A percentile compares a stretch with the other conserved stretches of the same genome.
Evolutionary conservation across 2,888 invertebrate species (phyloP).

Genomic region (Drymonia ruficornis): DNA sequence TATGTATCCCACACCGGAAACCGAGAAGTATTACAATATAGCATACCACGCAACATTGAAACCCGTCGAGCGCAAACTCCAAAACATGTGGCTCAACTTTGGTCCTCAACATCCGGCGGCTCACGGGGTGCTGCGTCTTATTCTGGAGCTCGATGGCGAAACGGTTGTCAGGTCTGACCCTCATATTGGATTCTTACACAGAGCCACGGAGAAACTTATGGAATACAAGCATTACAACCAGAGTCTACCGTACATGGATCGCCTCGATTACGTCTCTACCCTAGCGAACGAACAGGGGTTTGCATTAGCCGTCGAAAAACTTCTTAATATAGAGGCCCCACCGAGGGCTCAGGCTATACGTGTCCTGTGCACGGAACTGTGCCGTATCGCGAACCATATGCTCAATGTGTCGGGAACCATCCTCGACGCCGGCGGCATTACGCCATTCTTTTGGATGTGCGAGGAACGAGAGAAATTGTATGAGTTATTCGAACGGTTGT

Average conservation of each 20-base stretch:
- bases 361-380: slow-evolving; percentile 90
- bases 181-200: slow-evolving; percentile 93
- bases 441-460: slow-evolving; percentile 96
- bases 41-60: slow-evolving; percentile 57
- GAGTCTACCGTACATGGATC: slow-evolving; percentile 94
- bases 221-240: slow-evolving; percentile 95
- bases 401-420: slow-evolving; percentile 90
- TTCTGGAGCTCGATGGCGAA: slow-evolving; percentile 93
- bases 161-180: slow-evolving; percentile 91
- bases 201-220: slow-evolving; percentile 95
- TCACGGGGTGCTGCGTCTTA: slow-evolving; percentile 93
- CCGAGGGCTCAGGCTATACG: slow-evolving; percentile 92
- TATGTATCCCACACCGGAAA: slow-evolving; percentile 81
- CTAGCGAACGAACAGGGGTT: slow-evolving; percentile 93
- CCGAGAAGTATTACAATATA: slow-evolving; percentile 65
- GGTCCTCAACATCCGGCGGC: slow-evolving; percentile 97
- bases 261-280: slow-evolving; percentile 94
- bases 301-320: slow-evolving; percentile 92
- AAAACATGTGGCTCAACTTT: slow-evolving; percentile 91
- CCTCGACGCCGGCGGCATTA: slow-evolving; percentile 93
- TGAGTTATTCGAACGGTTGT: slow-evolving; percentile 93
- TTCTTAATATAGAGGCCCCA: slow-evolving; percentile 91
- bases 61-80: slow-evolving; percentile 85
- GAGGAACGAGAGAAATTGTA: slow-evolving; percentile 95
- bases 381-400: slow-evolving; percentile 92